These are phyloP conservation scores for Neodontobutis hainanensis DNA, from an alignment of 2,113 vertebrate genomes.

Conservation along the genomic window DNA sequence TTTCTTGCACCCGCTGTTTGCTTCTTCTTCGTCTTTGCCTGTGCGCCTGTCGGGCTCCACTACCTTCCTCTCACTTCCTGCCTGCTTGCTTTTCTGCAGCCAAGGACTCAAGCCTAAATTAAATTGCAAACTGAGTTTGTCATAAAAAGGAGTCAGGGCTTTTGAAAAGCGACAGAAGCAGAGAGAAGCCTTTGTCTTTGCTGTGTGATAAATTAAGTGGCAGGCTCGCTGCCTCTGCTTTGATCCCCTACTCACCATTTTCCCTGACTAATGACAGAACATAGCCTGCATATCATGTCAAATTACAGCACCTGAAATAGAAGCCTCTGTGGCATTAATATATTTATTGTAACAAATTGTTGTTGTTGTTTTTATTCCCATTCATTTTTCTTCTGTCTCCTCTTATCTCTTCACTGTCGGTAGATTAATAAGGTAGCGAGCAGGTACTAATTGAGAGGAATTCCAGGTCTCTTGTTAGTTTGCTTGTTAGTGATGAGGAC, in stretches of 20 bases:
- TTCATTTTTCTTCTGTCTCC: slow-evolving; percentile 48
- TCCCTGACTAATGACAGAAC: slow-evolving; percentile 83
- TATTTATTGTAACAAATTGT: slow-evolving; percentile 76
- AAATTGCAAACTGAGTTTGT: slow-evolving; percentile 89
- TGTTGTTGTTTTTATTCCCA: slow-evolving; percentile 61
- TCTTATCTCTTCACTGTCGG: slow-evolving; percentile 66
- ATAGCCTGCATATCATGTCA: slow-evolving; percentile 84
- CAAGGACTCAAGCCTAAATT: slow-evolving; percentile 88
- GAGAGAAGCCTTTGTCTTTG: slow-evolving; percentile 89
- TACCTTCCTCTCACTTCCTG: slow-evolving; percentile 58
- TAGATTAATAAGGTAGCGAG: slow-evolving; percentile 74
- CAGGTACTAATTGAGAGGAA: slow-evolving; percentile 77
- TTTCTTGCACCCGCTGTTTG: slow-evolving; percentile 52
- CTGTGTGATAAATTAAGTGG: slow-evolving; percentile 94
- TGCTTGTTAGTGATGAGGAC: slow-evolving; percentile 75
- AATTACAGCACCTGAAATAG: slow-evolving; percentile 77
- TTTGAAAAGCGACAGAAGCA: slow-evolving; percentile 86
- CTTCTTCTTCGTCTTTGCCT: slow-evolving; percentile 40
- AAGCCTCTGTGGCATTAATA: slow-evolving; percentile 73
- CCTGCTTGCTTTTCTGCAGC: slow-evolving; percentile 76
- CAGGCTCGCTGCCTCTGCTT: slow-evolving; percentile 84
- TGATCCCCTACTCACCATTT: slow-evolving; percentile 84
- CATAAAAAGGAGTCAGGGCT: slow-evolving; percentile 87
- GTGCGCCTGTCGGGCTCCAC: slow-evolving; percentile 52
- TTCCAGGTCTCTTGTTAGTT: slow-evolving; percentile 73